Conservation (phyloP, 1,140 invertebrate species). For the Aricia agestis region DNA sequence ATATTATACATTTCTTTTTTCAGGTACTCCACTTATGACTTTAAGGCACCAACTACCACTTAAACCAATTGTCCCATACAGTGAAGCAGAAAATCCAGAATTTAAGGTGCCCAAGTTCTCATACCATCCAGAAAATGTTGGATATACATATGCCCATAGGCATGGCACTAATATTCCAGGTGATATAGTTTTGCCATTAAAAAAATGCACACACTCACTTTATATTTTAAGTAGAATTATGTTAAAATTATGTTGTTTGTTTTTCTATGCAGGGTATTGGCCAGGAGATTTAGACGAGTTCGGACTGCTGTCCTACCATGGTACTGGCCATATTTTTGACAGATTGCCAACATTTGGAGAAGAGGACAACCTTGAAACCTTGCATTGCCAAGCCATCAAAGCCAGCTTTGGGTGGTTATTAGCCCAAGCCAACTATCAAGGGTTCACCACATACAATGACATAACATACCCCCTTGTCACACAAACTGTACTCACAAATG, state of each 20-base stretch:
- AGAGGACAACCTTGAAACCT: conserved; percentile 78
- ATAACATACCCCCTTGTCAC: conserved; percentile 91
- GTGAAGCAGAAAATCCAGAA: conserved; percentile 76
- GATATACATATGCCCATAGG: conserved; percentile 72
- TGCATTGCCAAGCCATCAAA: conserved; percentile 84
- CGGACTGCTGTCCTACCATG: conserved; percentile 85
- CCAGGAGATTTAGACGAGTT: conserved; percentile 85
- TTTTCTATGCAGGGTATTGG: conserved; percentile 82
- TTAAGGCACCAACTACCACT: conserved; percentile 81
- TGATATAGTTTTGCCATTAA: conserved; percentile 42
- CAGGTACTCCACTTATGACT: conserved; percentile 80
- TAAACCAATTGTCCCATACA: conserved; percentile 76
- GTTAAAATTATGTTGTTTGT: conserved; percentile 5
- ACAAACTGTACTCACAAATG: conserved; percentile 91
- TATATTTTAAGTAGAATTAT: neutral
- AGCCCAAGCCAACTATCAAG: conserved; percentile 89
- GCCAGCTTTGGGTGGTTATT: conserved; percentile 88
- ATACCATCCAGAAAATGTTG: conserved; percentile 77
- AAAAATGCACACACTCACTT: neutral
- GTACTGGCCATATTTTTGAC: conserved; percentile 74
- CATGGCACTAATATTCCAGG: conserved; percentile 86
- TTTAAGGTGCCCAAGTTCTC: conserved; percentile 76
- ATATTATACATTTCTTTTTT: conserved; percentile 18
- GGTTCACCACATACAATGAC: conserved; percentile 92
- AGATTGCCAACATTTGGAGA: conserved; percentile 69